Conservation (phyloP, 53 echinoderm and acorn worm species). For the Holothuria leucospilota region DNA sequence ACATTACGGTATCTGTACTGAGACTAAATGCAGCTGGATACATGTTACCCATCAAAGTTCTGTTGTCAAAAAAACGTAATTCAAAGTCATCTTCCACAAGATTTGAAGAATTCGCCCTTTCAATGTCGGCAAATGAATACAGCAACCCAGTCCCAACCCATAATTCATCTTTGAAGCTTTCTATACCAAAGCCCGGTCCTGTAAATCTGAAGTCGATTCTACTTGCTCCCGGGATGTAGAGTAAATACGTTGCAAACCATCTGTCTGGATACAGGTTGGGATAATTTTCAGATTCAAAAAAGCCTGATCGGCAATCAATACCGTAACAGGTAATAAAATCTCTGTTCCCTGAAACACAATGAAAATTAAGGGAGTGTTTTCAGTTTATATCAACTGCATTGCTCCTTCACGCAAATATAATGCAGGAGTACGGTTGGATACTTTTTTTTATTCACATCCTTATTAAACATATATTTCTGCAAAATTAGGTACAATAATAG, state of each 20-base stretch:
- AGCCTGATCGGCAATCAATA: constrained; percentile 36
- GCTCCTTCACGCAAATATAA: too few species aligned
- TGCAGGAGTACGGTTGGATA: too few species aligned
- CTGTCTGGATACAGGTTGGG: constrained; percentile 62
- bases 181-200: constrained; percentile 56
- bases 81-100: background rate
- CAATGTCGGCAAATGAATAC: background rate
- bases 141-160: constrained; percentile 65
- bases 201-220: constrained; percentile 80
- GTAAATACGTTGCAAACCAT: constrained; percentile 67
- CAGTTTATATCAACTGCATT: too few species aligned
- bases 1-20: constrained; percentile 61
- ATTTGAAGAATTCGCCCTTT: background rate
- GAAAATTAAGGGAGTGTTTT: too few species aligned
- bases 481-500: too few species aligned
- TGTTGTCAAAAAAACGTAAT: constrained; percentile 41
- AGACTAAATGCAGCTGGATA: constrained; percentile 32
- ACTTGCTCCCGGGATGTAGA: constrained; percentile 78
- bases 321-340: constrained; percentile 78
- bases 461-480: too few species aligned
- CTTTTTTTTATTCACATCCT: too few species aligned
- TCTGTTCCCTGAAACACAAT: background rate
- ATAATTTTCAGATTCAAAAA: constrained; percentile 63
- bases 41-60: constrained; percentile 34
- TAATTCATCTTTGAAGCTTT: constrained; percentile 85